These are phyloP conservation scores for Melanotaenia nigrans DNA, from an alignment of 2,797 vertebrate species.

Conservation along the genomic window DNA sequence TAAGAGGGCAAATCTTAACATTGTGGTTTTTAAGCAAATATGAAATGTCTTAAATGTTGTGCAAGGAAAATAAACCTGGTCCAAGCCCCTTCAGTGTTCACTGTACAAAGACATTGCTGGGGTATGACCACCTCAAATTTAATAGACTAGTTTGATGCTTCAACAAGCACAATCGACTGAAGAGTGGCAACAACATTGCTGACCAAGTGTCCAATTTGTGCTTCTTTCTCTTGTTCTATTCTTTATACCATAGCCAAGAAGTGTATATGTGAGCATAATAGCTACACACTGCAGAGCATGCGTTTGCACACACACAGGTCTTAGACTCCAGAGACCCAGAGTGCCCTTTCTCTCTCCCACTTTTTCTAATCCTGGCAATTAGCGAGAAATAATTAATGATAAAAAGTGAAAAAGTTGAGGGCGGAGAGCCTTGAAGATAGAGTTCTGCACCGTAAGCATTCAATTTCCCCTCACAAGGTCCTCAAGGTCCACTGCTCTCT, in stretches of 20 bases:
- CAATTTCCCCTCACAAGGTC: constrained; percentile 78
- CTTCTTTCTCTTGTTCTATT: constrained; percentile 43
- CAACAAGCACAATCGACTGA: constrained; percentile 65
- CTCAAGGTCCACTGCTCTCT: constrained; percentile 74
- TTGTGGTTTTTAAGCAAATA: background rate
- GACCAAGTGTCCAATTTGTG: constrained; percentile 67
- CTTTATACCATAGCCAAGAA: constrained; percentile 25
- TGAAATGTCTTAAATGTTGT: constrained; percentile 3
- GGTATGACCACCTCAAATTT: constrained; percentile 60
- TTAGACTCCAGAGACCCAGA: constrained; percentile 65
- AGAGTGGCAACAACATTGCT: constrained; percentile 61
- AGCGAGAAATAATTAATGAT: constrained; percentile 83
- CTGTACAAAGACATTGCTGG: constrained; percentile 58
- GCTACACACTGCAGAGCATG: background rate
- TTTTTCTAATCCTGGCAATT: constrained; percentile 83
- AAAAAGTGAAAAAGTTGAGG: constrained; percentile 76
- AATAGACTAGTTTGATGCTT: constrained; percentile 69
- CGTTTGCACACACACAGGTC: constrained; percentile 27
- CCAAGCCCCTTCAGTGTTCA: constrained; percentile 52
- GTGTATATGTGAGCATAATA: constrained; percentile 30
- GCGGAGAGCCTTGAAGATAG: constrained; percentile 78
- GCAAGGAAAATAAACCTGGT: constrained; percentile 13
- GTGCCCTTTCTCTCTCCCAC: constrained; percentile 60
- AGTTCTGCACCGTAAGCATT: constrained; percentile 82
- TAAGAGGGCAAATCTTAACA: background rate